Evolutionary conservation across 1,140 invertebrate species (phyloP), one percentile per base, ranked within the genome.

Genomic region (Drosophila carrolli): DNA sequence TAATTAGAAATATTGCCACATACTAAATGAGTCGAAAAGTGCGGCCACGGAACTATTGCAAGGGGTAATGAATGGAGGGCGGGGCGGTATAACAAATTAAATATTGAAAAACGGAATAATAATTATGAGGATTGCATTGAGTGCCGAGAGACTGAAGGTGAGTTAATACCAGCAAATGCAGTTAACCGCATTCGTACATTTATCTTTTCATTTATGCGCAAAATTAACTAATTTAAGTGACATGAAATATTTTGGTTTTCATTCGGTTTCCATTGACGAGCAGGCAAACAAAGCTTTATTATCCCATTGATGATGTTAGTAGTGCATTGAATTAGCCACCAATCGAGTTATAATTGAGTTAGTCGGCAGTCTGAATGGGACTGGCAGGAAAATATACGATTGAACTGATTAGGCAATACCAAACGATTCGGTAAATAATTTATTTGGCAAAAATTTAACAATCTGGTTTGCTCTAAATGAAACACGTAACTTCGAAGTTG

Each of bases 1-100:
- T 88, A 86, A 88, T 86, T 86, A 86, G 83, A 86, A 88, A 86
- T 86, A 79, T 82, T 88, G 83, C 83, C 83, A 83, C 83, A 86
- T 76, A 72, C 71, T 79, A 86, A 86, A 86, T 86, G 83, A 88
- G 83, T 74, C 65, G 66, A 47, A 71, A 71, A 71, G 67, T 58
- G 65, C 19, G 51, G 50, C 47, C 43, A 35, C 58, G 27, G 29
- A 44, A 19, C 38, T 37, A 2, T 29, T n/a, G 9, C 8, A 27
- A 23, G 55, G 37, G 16, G 44, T 53, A 14, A 37, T 32, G 13
- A 37, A n/a, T 43, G 40, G 38, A 43, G 16, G 41, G 48, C 57
- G 32, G 32, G 47, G 16, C 50, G 68, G 46, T 29, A 37, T 23
- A 77, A 82, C 83, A 88, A 86, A 88, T 86, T 83, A 88, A 88